A percentile compares a stretch with the other conserved stretches of the same genome.
Evolutionary conservation across 2,888 invertebrate species (phyloP).

Genomic region (Blomia tropicalis): DNA sequence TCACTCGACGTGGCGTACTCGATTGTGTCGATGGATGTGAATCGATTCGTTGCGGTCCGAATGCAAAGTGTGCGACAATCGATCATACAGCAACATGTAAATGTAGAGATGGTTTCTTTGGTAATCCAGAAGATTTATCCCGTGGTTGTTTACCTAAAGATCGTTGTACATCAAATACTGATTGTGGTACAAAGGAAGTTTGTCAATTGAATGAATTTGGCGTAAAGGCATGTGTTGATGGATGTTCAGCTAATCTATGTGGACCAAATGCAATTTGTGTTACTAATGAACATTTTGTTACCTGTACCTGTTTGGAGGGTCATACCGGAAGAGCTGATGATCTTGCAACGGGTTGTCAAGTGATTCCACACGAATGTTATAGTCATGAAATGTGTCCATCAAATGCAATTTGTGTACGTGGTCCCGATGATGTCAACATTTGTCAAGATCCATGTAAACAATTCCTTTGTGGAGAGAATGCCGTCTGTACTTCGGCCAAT

Average conservation of each 20-base stretch:
- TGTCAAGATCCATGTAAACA: slow-evolving; percentile 30
- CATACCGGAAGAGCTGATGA: slow-evolving; percentile 53
- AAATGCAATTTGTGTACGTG: slow-evolving; percentile 25
- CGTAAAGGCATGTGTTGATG: slow-evolving; percentile 29
- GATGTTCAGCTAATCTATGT: slow-evolving; percentile 44
- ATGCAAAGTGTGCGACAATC: slow-evolving; percentile 57
- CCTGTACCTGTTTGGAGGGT: slow-evolving; percentile 68
- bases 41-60: slow-evolving; percentile 70
- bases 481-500: slow-evolving; percentile 54
- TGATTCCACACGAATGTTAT: slow-evolving; percentile 26
- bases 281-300: slow-evolving; percentile 57
- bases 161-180: slow-evolving; percentile 56
- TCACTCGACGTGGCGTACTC: slow-evolving; percentile 41
- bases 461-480: slow-evolving; percentile 39
- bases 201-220: slow-evolving; percentile 40
- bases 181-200: slow-evolving; percentile 50
- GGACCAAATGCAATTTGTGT: slow-evolving; percentile 63
- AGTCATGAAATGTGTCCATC: slow-evolving; percentile 28
- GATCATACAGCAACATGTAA: slow-evolving; percentile 37
- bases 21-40: slow-evolving; percentile 69
- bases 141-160: slow-evolving; percentile 57
- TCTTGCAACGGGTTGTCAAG: slow-evolving; percentile 26
- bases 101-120: slow-evolving; percentile 59
- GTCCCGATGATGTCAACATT: slow-evolving; percentile 19
- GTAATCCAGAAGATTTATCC: slow-evolving; percentile 67